phyloP scores from a whole-genome alignment of 2,113 vertebrate species.

The Saguinus imperator region DNA sequence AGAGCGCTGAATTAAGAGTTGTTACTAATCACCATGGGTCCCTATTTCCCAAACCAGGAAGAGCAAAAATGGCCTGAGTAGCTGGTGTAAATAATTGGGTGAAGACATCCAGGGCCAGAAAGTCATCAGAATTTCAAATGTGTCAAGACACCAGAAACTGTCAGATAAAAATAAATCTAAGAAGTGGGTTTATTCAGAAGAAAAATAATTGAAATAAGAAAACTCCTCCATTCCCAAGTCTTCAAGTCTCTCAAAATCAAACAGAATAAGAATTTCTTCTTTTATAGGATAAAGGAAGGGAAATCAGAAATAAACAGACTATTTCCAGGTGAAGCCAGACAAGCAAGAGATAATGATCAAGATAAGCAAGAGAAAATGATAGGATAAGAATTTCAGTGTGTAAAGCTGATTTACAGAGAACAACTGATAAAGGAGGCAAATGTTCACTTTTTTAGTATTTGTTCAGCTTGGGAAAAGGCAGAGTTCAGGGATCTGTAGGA shows the following conservation, averaged over 20 bases:
- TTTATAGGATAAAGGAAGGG: background rate
- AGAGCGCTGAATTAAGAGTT: too few relatives aligned
- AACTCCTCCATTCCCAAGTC: background rate
- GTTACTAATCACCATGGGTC: background rate
- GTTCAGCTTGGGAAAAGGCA: background rate
- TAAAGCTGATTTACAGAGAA: background rate
- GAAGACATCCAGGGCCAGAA: background rate
- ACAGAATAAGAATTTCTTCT: background rate
- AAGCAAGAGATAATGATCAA: background rate
- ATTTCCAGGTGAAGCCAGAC: background rate
- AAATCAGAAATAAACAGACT: background rate
- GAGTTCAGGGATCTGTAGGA: background rate
- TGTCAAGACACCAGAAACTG: background rate
- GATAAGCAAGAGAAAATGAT: background rate
- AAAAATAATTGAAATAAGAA: background rate
- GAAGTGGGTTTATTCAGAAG: background rate
- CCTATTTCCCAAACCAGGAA: background rate
- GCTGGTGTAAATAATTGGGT: too few relatives aligned
- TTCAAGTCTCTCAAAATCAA: background rate
- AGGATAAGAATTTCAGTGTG: background rate
- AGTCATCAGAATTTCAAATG: too few relatives aligned
- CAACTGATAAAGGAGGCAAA: background rate
- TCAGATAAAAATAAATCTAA: background rate
- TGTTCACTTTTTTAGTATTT: background rate
- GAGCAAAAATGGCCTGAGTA: background rate